Evolutionary conservation across 2,888 invertebrate genomes (phyloP), one percentile per base, ranked within the genome.

Genomic region (Ypsolopha sequella): DNA sequence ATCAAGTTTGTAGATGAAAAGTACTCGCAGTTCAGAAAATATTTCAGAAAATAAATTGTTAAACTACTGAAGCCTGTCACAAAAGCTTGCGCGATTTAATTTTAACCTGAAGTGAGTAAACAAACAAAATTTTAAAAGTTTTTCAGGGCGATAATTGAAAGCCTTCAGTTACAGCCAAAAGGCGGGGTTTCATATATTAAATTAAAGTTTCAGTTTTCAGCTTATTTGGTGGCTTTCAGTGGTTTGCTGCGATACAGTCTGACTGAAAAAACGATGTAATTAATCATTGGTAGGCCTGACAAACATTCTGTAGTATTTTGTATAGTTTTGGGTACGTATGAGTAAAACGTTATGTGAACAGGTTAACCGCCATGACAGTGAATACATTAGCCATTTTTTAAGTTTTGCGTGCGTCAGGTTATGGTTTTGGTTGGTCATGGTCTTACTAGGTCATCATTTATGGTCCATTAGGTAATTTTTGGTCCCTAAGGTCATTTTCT

Each of bases 131-230:
- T 47, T 47, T 11, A 47, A 36, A 48, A 14, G 44, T 48, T 49
- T 41, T 41, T 11, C 36, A n/a, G 14, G 24, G 24, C 35, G 41
- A 36, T 36, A 52, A 47, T n/a, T 44, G 41, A 54, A 53, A 56
- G 38, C 50, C 46, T 56, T 51, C 57, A 45, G 54, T 51, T 51
- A 60, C 60, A 62, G 36, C 53, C 54, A 60, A 64, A 67, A 64
- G 67, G 63, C 64, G 70, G 61, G 56, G 43, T 52, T 48, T 61
- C 60, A 67, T 62, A 61, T 64, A 65, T 67, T 64, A 67, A 68
- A 68, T 73, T 65, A 68, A 73, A 24, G 24, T 24, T 24, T 24
- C 24, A 24, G 24, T 24, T 24, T 24, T 24, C 24, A 24, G 24
- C 24, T 24, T 4, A 24, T 24, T 24, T 24, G 24, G 24, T n/a